phyloP scores from a whole-genome alignment of 2,888 invertebrate species.

The Caenorhabditis becei region DNA sequence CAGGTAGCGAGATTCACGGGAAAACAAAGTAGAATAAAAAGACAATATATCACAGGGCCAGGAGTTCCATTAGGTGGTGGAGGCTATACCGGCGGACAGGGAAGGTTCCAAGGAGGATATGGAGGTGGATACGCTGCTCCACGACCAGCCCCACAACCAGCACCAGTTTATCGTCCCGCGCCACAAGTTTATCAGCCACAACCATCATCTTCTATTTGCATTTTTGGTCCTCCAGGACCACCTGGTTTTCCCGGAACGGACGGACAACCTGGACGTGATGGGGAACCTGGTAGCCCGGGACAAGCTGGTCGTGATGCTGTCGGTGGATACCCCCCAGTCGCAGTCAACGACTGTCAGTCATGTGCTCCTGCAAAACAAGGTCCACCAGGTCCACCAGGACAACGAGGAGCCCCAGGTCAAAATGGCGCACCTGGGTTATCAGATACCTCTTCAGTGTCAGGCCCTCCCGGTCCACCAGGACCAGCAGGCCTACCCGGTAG shows the following conservation, averaged over 20 bases:
- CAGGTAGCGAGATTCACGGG: conserved; percentile 34
- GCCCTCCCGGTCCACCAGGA: conserved; percentile 70
- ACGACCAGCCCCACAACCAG: conserved; percentile 9
- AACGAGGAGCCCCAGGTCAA: conserved; percentile 61
- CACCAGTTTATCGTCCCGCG: conserved; percentile 31
- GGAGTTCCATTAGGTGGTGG: conserved; percentile 14
- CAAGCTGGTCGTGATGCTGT: conserved; percentile 52
- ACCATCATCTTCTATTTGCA: conserved; percentile 49
- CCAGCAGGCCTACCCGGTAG: conserved; percentile 65
- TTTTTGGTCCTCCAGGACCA: conserved; percentile 71
- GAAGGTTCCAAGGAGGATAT: conserved; percentile 23
- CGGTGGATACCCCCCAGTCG: conserved; percentile 1
- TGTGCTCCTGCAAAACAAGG: conserved; percentile 61
- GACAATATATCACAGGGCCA: conserved; percentile 56
- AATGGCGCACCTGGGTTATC: conserved; percentile 54
- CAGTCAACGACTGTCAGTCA: conserved; percentile 39
- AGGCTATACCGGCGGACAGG: conserved; percentile 13
- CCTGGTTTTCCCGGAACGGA: conserved; percentile 71
- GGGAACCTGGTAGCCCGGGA: conserved; percentile 55
- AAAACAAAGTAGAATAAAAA: conserved; percentile 46
- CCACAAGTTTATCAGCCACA: conserved; percentile 36
- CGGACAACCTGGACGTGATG: conserved; percentile 62
- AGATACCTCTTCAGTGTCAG: conserved; percentile 15
- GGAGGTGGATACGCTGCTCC: conserved; percentile 17
- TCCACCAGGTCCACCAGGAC: conserved; percentile 67